Base-by-base conservation (phyloP, 2,888 invertebrate species). In the Dryocosmus kuriphilus region DNA sequence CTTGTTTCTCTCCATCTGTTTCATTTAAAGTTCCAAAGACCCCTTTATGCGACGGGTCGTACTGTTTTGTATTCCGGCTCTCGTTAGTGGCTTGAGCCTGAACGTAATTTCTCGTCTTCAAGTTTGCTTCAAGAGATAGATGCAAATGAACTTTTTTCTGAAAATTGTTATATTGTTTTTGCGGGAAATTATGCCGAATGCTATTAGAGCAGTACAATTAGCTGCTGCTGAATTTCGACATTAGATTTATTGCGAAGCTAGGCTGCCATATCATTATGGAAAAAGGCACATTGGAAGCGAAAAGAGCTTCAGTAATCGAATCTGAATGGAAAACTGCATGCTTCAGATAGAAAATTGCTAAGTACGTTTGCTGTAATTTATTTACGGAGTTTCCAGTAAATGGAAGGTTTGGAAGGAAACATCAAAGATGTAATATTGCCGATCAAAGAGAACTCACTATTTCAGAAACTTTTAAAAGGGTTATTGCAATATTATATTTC, bases 1-100 rank as follows among this genome's bases (percentile, higher is more conserved):
- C 16, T n/a, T 65, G 16, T 65, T 65, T 74, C 46, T 74, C 41
- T 27, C 67, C 75, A 75, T 79, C 27, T 79, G 62, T 46, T 79
- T 79, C 14, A 41, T 46, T 11, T 51, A 30, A 71, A 71, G 19
- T 32, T 35, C 8, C 9, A 32, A 51, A 24, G 30, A 11, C 1
- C 14, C 19, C 38, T 65, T 63, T 22, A 38, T 24, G 38, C 65
- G 22, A 35, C 38, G 24, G 38, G 11, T 16, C 24, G 65, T 65
- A 24, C 9, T 51, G 11, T 22, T 57, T 57, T 16, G 32, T 51
- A 30, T 71, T 71, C 6, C 27, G 51, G 46, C 71, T 51, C 67
- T 7, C 19, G 14, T 38, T 41, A 51, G 4, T 24, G 7, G 30
- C 30, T 71, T 30, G 71, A 71, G 30, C 27, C 71, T 71, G 30